Base-by-base conservation (phyloP, 2,888 invertebrate genomes). In the Amphipyra tragopoginis region DNA sequence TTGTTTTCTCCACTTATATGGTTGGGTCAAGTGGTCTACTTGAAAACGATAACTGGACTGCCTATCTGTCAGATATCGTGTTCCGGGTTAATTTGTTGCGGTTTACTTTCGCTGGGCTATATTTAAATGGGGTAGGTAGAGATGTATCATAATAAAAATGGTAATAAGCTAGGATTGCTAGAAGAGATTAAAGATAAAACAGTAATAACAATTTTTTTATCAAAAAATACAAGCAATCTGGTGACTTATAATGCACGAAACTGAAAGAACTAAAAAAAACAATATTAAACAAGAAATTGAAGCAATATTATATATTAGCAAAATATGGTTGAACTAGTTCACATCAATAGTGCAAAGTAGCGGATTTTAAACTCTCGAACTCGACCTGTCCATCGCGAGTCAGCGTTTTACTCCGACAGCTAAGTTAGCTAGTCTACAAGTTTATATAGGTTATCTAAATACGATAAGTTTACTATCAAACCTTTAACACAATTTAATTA, bases 1-100 rank as follows among this genome's bases (percentile, higher is more conserved):
- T 67, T 71, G 79, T 83, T 86, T 86, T 86, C 86, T 71, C 85
- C 72, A 53, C 85, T 54, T 80, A 80, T 79, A 85, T 71, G 82
- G 86, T 57, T 72, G 75, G 81, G 80, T 81, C 82, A 76, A 72
- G 77, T 75, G 75, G 77, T 70, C 77, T 77, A 80, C 68, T 83
- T 77, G 75, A 75, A 77, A 75, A 64, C 52, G 58, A 56, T 75
- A 77, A 75, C 77, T 72, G 65, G 74, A 71, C 62, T 75, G 47
- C 21, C 15, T 69, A 65, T 77, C 64, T 53, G 68, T 65, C 59
- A 44, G 61, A 52, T 66, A 50, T 62, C 58, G 63, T 78, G 77
- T 81, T 81, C 76, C 81, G 78, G 81, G 56, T 72, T 45, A 38
- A 60, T 66, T 52, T 60, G 53, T 36, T 57, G 43, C 55, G 72